Evolutionary conservation across 1,140 invertebrate genomes (phyloP).

Genomic region (Neotoxoptera formosana): DNA sequence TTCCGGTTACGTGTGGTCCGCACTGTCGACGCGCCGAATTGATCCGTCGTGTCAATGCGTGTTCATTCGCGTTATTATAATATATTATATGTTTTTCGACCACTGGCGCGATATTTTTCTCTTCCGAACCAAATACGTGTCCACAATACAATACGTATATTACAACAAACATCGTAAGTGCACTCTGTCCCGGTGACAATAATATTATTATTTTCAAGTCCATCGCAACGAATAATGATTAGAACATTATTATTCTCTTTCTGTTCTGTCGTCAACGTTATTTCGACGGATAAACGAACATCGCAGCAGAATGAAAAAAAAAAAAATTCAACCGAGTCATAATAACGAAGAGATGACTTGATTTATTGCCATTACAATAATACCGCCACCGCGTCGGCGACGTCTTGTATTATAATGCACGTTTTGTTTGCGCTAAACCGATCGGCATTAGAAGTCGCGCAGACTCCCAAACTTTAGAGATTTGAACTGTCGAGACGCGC

Average conservation of each 20-base stretch:
- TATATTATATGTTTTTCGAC: no score
- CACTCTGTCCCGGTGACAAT: not conserved
- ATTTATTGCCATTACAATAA: not conserved
- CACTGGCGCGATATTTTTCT: not conserved
- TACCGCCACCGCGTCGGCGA: no score
- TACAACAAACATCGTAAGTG: not conserved
- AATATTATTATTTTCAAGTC: not conserved
- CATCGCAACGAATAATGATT: no score
- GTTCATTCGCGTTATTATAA: not conserved
- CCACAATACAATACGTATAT: no score
- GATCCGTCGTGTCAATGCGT: not conserved
- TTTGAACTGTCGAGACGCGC: no score
- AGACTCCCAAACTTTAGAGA: no score
- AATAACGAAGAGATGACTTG: not conserved
- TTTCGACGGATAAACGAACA: no score
- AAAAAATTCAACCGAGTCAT: no score
- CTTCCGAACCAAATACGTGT: not conserved
- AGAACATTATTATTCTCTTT: not conserved
- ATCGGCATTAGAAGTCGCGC: no score
- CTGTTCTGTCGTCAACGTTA: not conserved
- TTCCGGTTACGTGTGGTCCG: conserved; percentile 12
- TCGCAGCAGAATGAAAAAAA: no score
- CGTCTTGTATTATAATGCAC: no score
- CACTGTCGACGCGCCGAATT: conserved; percentile 2
- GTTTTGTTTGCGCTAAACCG: not conserved